Evolutionary conservation across 2,888 invertebrate species (phyloP), one percentile per base, ranked within the genome.

Genomic region (Myopa tessellatipennis): DNA sequence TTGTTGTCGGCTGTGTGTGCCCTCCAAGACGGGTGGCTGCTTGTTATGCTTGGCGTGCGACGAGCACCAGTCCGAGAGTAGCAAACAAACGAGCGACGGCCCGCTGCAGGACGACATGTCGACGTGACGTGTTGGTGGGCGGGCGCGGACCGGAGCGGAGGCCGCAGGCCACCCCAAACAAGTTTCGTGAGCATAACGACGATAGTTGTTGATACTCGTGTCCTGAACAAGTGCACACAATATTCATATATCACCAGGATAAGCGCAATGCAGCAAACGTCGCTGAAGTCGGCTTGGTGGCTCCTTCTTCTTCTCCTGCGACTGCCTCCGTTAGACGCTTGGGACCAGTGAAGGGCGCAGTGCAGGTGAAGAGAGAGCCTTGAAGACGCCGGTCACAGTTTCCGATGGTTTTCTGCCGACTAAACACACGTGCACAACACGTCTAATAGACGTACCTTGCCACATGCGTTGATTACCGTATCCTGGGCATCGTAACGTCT

Each of bases 201-300:
- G 58, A 45, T 26, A 26, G 26, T 34, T 36, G 65, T 34, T 26
- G 34, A 83, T 78, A 26, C 26, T 73, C 82, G 45, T 72, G 60
- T 72, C 77, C 74, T 77, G 69, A 40, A 81, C 80, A 80, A 81
- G 74, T 71, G 78, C 86, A 84, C 83, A 87, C 87, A 86, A 89
- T 88, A 87, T 88, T 83, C 88, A 88, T 88, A 89, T 87, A 87
- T 88, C 88, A 87, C 86, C 87, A 87, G 89, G 88, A 89, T 88
- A 89, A 89, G 89, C 88, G 88, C 88, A 89, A 83, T 89, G 89
- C 88, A 89, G 89, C 89, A 89, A 87, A 89, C 60, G 75, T 75
- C 75, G 75, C 58, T 68, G 68, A 10, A 3, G 68, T 45, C 68
- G 68, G 16, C n/a, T 58, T 16, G 1, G 4, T 58, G 58, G 4